Conservation (phyloP, 2,797 vertebrate genomes). For the Poeciliopsis paucimaculata region DNA sequence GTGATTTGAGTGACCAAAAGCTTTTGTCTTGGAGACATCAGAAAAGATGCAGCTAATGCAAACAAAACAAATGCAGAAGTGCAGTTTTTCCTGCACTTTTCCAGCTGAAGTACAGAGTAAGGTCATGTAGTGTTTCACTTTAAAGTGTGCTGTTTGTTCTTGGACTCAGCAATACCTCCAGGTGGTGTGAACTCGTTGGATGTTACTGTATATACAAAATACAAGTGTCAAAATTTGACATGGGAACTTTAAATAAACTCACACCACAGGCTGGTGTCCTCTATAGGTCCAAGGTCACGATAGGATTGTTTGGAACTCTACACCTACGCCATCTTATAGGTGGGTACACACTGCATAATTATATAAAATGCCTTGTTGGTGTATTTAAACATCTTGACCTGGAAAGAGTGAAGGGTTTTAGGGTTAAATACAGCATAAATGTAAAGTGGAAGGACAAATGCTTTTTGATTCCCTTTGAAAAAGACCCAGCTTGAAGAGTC, state of each 20-base stretch:
- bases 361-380: neutral
- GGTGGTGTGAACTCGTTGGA: slow-evolving; percentile 16
- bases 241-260: slow-evolving; percentile 50
- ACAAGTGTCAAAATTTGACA: slow-evolving; percentile 32
- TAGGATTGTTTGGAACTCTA: slow-evolving; percentile 45
- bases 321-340: slow-evolving; percentile 21
- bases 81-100: neutral
- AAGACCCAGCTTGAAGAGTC: neutral
- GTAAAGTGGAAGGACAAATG: neutral
- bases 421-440: neutral
- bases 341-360: neutral
- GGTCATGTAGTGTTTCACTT: slow-evolving; percentile 3
- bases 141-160: neutral
- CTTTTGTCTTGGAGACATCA: neutral
- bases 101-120: slow-evolving; percentile 4
- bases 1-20: slow-evolving; percentile 16
- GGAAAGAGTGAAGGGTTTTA: neutral
- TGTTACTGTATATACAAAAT: neutral
- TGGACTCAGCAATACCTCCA: slow-evolving; percentile 17
- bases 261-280: slow-evolving; percentile 3
- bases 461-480: neutral
- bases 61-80: neutral
- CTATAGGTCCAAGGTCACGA: slow-evolving; percentile 17
- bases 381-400: neutral
- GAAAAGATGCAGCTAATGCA: slow-evolving; percentile 10